phyloP scores from a whole-genome alignment of 1,140 invertebrate genomes.

The Radopholus similis region DNA sequence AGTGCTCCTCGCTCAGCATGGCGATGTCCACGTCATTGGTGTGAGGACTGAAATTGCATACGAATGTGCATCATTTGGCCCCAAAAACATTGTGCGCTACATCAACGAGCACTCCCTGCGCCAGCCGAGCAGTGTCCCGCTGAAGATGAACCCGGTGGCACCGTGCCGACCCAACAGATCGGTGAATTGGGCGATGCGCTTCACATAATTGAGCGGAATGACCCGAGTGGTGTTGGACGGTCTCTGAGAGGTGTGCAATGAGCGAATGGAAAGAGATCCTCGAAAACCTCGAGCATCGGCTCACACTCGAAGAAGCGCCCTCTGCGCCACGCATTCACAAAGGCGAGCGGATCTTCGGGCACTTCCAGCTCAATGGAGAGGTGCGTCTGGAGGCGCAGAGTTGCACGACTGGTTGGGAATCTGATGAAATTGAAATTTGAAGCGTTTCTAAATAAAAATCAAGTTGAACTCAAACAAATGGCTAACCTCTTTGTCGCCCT shows the following conservation, averaged over 20 bases:
- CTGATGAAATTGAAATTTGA: neutral
- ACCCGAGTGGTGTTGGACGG: neutral
- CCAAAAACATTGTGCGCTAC: neutral
- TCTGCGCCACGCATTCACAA: neutral
- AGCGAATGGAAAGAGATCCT: too few species aligned
- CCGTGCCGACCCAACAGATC: neutral
- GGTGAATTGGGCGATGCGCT: neutral
- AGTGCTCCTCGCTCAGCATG: neutral
- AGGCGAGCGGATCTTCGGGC: neutral
- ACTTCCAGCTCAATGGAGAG: neutral
- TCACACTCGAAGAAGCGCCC: neutral
- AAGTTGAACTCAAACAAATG: neutral
- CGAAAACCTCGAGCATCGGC: too few species aligned
- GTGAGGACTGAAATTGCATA: conserved; percentile 8
- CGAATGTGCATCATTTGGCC: neutral
- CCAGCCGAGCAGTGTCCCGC: neutral
- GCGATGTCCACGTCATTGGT: conserved; percentile 1
- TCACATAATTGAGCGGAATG: neutral
- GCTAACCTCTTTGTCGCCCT: neutral
- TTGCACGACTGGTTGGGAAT: neutral
- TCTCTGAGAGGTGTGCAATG: too few species aligned
- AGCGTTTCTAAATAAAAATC: neutral
- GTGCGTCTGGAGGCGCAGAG: too few species aligned
- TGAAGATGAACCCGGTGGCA: neutral
- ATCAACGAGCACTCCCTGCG: neutral